Conservation (phyloP, 2,797 vertebrate species). For the Paguma larvata region DNA sequence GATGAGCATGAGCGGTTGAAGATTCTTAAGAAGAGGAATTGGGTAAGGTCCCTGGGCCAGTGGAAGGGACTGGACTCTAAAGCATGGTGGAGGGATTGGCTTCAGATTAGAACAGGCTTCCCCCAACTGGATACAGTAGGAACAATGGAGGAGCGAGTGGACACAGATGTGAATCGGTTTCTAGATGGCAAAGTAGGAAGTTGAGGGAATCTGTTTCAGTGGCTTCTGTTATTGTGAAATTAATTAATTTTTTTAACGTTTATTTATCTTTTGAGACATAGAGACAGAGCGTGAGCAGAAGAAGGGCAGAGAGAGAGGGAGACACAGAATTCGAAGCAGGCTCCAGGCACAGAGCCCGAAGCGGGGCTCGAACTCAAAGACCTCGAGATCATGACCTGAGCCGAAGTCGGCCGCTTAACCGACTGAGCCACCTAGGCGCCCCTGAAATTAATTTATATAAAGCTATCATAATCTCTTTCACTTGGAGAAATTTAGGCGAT, state of each 20-base stretch:
- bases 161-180: accelerated
- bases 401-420: too few species aligned
- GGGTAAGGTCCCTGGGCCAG: not conserved
- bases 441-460: not conserved
- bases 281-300: too few species aligned
- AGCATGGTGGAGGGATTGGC: not conserved
- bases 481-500: too few species aligned
- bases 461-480: not conserved
- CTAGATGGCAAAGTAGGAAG: not conserved
- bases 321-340: too few species aligned
- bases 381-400: too few species aligned
- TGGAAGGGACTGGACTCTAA: not conserved
- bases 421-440: too few species aligned
- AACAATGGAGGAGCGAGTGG: not conserved
- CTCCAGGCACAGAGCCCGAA: too few species aligned
- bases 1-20: not conserved
- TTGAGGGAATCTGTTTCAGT: not conserved
- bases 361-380: too few species aligned
- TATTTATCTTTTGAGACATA: too few species aligned
- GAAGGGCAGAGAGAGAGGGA: too few species aligned
- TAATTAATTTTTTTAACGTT: not conserved
- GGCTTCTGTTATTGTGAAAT: not conserved
- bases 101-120: not conserved
- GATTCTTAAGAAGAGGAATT: not conserved
- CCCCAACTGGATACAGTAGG: not conserved